phyloP scores from a whole-genome alignment of 2,888 invertebrate species.

The Bedellia somnulentella region DNA sequence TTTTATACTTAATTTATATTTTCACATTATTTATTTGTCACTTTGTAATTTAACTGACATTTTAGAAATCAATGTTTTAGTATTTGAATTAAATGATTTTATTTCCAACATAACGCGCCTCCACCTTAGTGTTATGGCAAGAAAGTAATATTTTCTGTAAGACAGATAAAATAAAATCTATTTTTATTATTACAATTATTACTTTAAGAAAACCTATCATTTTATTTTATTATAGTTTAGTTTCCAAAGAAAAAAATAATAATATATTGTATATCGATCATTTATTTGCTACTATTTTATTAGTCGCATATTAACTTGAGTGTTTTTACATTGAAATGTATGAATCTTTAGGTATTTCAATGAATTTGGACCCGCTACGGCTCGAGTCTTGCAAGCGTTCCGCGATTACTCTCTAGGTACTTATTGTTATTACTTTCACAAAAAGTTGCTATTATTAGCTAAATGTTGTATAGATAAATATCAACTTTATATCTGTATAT shows the following conservation, averaged over 20 bases:
- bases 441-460: conserved; percentile 24
- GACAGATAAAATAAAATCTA: too few relatives aligned
- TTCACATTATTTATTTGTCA: conserved; percentile 9
- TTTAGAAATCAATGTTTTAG: too few relatives aligned
- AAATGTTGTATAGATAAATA: conserved; percentile 45
- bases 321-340: too few relatives aligned
- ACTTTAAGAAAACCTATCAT: conserved; percentile 5
- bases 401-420: conserved; percentile 30
- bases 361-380: too few relatives aligned
- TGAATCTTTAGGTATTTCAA: too few relatives aligned
- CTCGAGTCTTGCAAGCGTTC: conserved; percentile 18
- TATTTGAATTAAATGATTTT: too few relatives aligned
- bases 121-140: too few relatives aligned
- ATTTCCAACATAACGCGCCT: too few relatives aligned
- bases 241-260: conserved; percentile 4
- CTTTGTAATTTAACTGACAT: too few relatives aligned
- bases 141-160: conserved; percentile 4
- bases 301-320: too few relatives aligned
- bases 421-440: conserved; percentile 42
- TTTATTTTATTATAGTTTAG: conserved; percentile 2
- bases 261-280: background rate
- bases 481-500: conserved; percentile 55
- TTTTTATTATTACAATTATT: conserved; percentile 4
- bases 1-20: conserved; percentile 12
- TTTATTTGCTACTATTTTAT: too few relatives aligned